phyloP scores from a whole-genome alignment of 2,797 vertebrate genomes.

The Fringilla coelebs region DNA sequence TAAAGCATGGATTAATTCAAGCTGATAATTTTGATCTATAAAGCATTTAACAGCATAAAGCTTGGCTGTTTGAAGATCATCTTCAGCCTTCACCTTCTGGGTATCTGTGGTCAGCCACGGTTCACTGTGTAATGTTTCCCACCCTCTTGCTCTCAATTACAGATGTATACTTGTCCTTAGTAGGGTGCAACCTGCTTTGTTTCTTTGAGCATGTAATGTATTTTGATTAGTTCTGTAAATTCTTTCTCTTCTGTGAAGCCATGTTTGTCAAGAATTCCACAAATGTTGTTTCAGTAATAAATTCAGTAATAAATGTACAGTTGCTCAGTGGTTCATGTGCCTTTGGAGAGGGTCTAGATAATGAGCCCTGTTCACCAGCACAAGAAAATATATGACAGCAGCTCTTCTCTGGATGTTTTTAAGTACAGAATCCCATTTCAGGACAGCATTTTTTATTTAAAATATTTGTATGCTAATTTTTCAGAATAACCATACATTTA shows the following conservation, averaged over 20 bases:
- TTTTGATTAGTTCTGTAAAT: background rate
- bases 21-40: background rate
- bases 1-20: background rate
- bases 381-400: background rate
- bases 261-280: background rate
- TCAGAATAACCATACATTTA: background rate
- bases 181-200: background rate
- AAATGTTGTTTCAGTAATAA: background rate
- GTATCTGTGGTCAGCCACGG: fast-evolving
- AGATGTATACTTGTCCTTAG: background rate
- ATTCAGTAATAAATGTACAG: background rate
- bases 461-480: background rate
- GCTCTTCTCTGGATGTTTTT: background rate
- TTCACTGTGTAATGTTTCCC: background rate
- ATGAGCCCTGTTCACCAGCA: background rate
- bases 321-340: background rate
- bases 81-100: background rate
- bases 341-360: background rate
- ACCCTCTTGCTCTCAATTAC: background rate
- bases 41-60: background rate
- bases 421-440: background rate
- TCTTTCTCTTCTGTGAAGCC: background rate
- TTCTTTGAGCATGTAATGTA: background rate
- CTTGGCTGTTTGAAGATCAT: background rate
- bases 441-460: background rate